Base-by-base conservation (phyloP, 2,888 invertebrate species). In the Synergus itoensis region DNA sequence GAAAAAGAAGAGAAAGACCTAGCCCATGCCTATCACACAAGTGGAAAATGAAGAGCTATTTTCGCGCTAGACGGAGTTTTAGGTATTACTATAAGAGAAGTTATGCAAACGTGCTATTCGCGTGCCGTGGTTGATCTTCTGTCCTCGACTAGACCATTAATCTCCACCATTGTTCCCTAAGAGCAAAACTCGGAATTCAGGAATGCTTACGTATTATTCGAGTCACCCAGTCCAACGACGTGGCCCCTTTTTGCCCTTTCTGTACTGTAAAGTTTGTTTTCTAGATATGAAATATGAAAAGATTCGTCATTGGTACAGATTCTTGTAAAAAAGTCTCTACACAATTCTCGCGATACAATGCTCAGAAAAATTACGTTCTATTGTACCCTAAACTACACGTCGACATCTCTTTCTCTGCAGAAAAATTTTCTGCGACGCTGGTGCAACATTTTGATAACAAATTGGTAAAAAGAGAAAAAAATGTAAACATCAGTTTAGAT, bases 111-210 rank as follows among this genome's bases (percentile, higher is more conserved):
- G 64, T 83, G 69, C 48, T 48, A 69, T 64, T 69, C 63, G 79
- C 79, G 84, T 82, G 77, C 80, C 83, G 79, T 79, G 81, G 82
- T 79, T 80, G 78, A 69, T 69, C 48, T 69, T 69, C 69, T 69
- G 48, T 69, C 69, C 48, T 21, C 81, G 80, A 83, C 82, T 87
- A 83, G 79, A 63, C 87, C 85, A 88, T 88, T 88, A 88, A 88
- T 88, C 88, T 88, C 85, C 83, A 83, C 85, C 84, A 88, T 88
- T 88, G 88, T 88, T 87, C 86, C 82, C 86, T 79, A 76, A 83
- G 85, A 84, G 69, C 69, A 73, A 73, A 73, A 73, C 69, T 73
- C 84, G 84, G 84, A 82, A 88, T 87, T 87, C 85, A 82, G 79
- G 84, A 85, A 83, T 85, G 82, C 82, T 81, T 81, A 82, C 86